Evolutionary conservation across 2,888 invertebrate genomes (phyloP).

Genomic region (Acanthosepion lycidas): DNA sequence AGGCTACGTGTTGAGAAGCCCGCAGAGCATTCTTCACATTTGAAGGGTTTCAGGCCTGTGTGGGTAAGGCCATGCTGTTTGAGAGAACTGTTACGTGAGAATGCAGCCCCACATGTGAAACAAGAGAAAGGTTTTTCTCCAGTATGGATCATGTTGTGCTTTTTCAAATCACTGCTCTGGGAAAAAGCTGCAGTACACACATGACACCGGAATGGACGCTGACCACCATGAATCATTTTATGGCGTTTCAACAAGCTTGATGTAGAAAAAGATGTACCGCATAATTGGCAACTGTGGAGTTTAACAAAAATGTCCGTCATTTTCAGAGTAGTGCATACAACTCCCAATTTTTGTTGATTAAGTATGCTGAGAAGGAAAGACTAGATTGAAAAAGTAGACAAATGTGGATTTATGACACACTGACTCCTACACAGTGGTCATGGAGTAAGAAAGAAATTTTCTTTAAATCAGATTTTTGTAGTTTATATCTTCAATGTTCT

Average conservation of each 20-base stretch:
- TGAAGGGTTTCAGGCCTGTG: conserved; percentile 42
- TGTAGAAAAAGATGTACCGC: conserved; percentile 36
- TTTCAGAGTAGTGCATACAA: not conserved
- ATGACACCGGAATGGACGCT: conserved; percentile 11
- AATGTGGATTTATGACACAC: not conserved
- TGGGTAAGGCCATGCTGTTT: conserved; percentile 37
- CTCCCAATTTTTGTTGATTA: not conserved
- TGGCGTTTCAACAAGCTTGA: conserved; percentile 25
- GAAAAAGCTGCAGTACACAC: not conserved
- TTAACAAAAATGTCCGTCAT: conserved; percentile 39
- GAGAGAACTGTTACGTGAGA: conserved; percentile 35
- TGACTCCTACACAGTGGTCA: not conserved
- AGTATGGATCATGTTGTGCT: conserved; percentile 43
- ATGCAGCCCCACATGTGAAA: not conserved
- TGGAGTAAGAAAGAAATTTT: not conserved
- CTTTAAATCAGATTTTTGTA: too few relatives aligned
- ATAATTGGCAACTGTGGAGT: not conserved
- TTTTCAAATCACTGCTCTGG: conserved; percentile 35
- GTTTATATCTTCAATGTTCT: too few relatives aligned
- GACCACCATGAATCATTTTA: conserved; percentile 24
- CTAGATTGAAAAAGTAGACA: not conserved
- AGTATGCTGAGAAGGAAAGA: not conserved
- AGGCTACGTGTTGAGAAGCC: not conserved
- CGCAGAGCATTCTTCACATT: not conserved
- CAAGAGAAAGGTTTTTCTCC: conserved; percentile 45